These are phyloP conservation scores for Torymus tubicola DNA, from an alignment of 2,888 invertebrate species.

Conservation along the genomic window DNA sequence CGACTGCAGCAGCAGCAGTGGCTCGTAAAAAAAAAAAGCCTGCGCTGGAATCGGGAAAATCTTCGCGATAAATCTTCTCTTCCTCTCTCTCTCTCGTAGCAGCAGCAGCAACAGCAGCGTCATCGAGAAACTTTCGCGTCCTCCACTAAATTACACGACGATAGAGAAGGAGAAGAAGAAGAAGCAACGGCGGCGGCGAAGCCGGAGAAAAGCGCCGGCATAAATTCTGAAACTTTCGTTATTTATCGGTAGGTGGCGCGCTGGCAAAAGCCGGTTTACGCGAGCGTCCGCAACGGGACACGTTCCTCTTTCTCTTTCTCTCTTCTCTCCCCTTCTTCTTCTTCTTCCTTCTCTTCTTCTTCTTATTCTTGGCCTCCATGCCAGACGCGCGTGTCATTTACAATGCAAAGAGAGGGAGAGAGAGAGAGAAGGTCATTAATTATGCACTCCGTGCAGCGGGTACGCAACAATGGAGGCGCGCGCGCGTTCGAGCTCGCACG, in stretches of 20 bases:
- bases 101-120: constrained; percentile 1
- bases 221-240: constrained; percentile 42
- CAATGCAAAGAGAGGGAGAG: constrained; percentile 65
- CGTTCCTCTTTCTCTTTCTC: constrained; percentile 7
- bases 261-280: constrained; percentile 11
- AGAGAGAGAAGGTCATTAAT: constrained; percentile 66
- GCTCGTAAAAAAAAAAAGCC: too few species aligned
- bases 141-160: constrained; percentile 13
- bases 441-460: constrained; percentile 66
- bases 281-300: constrained; percentile 38
- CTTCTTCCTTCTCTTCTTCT: neutral
- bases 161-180: neutral
- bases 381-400: constrained; percentile 64
- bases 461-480: constrained; percentile 65
- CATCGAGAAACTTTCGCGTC: constrained; percentile 1
- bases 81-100: neutral
- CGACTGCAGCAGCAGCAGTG: too few species aligned
- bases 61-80: too few species aligned
- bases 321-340: constrained; percentile 5
- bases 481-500: constrained; percentile 48
- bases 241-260: constrained; percentile 40
- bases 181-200: neutral
- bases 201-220: neutral
- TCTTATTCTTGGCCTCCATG: constrained; percentile 27
- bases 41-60: too few species aligned